Percentiles rank a stretch among this genome's conserved stretches.
Evolutionary conservation across 2,113 vertebrate species (phyloP).

Genomic region (Chionodraco myersi): DNA sequence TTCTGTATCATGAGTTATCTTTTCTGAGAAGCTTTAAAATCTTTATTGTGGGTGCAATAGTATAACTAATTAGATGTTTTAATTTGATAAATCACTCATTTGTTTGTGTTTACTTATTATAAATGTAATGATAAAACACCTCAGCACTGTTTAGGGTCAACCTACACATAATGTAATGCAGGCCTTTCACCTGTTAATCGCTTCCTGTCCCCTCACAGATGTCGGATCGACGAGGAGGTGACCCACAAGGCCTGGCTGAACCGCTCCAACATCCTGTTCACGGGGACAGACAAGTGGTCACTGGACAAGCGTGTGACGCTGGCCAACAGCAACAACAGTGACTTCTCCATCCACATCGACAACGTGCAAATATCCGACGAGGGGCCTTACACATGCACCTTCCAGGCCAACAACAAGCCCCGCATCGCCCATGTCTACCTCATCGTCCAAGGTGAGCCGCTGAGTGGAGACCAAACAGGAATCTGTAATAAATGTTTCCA

Average conservation of each 20-base stretch:
- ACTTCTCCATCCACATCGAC: conserved; percentile 91
- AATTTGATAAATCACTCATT: not conserved
- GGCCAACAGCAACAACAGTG: conserved; percentile 87
- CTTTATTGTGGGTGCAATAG: not conserved
- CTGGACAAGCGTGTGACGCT: conserved; percentile 89
- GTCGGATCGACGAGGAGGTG: conserved; percentile 91
- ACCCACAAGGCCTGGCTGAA: conserved; percentile 94
- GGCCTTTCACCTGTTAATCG: not conserved
- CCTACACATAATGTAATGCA: not conserved
- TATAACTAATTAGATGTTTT: not conserved
- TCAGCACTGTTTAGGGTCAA: not conserved
- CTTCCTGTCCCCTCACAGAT: conserved; percentile 75
- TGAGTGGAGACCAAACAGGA: not conserved
- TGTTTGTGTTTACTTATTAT: not conserved
- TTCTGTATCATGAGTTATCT: not conserved
- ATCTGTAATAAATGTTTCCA: not conserved
- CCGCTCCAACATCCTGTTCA: conserved; percentile 93
- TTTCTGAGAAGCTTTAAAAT: not conserved
- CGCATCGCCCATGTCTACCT: conserved; percentile 91
- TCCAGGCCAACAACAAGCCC: conserved; percentile 91
- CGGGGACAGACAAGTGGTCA: conserved; percentile 93
- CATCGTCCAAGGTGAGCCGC: conserved; percentile 90
- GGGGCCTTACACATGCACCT: conserved; percentile 92
- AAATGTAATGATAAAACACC: not conserved
- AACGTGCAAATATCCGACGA: conserved; percentile 89